These are phyloP conservation scores for Leptinotarsa tumamoca DNA, from an alignment of 2,888 invertebrate genomes.

Conservation along the genomic window DNA sequence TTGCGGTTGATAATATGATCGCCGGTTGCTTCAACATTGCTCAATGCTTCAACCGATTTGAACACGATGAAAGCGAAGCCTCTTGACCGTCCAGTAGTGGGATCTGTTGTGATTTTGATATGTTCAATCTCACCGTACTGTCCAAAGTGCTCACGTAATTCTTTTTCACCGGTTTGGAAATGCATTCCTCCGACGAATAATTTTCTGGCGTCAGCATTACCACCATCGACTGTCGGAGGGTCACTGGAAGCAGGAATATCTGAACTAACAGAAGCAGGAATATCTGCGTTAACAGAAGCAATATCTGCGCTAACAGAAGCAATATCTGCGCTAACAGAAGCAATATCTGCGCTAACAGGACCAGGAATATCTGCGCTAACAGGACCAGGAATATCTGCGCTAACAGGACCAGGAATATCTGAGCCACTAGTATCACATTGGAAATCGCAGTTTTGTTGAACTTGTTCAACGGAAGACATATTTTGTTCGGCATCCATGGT, in stretches of 20 bases:
- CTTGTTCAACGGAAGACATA: background rate
- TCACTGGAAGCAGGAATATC: background rate
- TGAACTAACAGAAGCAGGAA: background rate
- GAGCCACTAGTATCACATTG: background rate
- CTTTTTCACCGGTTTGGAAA: constrained; percentile 98
- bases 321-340: background rate
- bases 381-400: background rate
- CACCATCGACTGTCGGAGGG: background rate
- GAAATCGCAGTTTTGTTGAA: background rate
- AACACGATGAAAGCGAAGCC: constrained; percentile 98
- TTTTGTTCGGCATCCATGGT: background rate
- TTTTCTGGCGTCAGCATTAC: constrained; percentile 77
- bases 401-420: background rate
- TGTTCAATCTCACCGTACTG: constrained; percentile 95
- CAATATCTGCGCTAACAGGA: background rate
- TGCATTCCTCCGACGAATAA: constrained; percentile 98
- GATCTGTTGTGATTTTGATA: constrained; percentile 96
- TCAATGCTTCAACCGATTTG: constrained; percentile 87
- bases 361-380: background rate
- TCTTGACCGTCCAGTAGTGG: constrained; percentile 92
- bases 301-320: background rate
- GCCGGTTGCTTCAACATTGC: constrained; percentile 88
- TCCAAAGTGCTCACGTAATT: constrained; percentile 93
- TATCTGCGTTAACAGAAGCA: background rate
- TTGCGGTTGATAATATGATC: constrained; percentile 95